Evolutionary conservation across 2,888 invertebrate genomes (phyloP).

Genomic region (Campaea margaritaria): DNA sequence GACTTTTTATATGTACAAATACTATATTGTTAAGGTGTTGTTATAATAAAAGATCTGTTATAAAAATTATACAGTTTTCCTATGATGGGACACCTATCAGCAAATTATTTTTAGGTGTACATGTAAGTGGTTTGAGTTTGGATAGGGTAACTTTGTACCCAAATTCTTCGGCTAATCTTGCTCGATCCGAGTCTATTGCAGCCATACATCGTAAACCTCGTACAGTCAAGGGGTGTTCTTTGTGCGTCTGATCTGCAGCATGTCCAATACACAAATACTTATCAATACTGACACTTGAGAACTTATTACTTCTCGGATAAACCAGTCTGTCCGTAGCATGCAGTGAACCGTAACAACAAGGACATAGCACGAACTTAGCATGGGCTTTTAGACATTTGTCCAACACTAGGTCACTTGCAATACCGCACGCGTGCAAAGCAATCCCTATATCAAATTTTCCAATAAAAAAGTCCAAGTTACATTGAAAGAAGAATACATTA

Average conservation of each 20-base stretch:
- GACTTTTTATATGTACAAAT: slow-evolving; percentile 45
- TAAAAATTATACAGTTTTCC: slow-evolving; percentile 26
- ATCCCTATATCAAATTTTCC: slow-evolving; percentile 94
- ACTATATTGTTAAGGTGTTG: slow-evolving; percentile 46
- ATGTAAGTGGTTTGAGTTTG: slow-evolving; percentile 91
- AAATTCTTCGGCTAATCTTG: slow-evolving; percentile 89
- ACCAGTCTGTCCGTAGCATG: slow-evolving; percentile 91
- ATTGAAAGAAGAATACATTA: slow-evolving; percentile 93
- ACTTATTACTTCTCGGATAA: slow-evolving; percentile 92
- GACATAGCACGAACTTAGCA: slow-evolving; percentile 95
- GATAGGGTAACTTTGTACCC: slow-evolving; percentile 91
- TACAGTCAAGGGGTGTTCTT: slow-evolving; percentile 87
- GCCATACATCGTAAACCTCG: slow-evolving; percentile 95
- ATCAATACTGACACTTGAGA: slow-evolving; percentile 76
- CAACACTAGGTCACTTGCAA: slow-evolving; percentile 96
- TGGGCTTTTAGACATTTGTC: slow-evolving; percentile 90
- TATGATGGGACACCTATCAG: slow-evolving; percentile 86
- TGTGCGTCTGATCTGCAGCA: slow-evolving; percentile 96
- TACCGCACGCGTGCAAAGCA: slow-evolving; percentile 97
- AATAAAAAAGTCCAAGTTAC: slow-evolving; percentile 95
- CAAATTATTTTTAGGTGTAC: slow-evolving; percentile 97
- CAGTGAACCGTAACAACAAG: slow-evolving; percentile 97
- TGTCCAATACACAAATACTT: slow-evolving; percentile 94
- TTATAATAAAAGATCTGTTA: slow-evolving; percentile 53
- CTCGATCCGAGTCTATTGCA: slow-evolving; percentile 94